These are phyloP conservation scores for honey bee (Apis mellifera) DNA, from an alignment of 1,140 invertebrate genomes.

Conservation along the genomic window DNA sequence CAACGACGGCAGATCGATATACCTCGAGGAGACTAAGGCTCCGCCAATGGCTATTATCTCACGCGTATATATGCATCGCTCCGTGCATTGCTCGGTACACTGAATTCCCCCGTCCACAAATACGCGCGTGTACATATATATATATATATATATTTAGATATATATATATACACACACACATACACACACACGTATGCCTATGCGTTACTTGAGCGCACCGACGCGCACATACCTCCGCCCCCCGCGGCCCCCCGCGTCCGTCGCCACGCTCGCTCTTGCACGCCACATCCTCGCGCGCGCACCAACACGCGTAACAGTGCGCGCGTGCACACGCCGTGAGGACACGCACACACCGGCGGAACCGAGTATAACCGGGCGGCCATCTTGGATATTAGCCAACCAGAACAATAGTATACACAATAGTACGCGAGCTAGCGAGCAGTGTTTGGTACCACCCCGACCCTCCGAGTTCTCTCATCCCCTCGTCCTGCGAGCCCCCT, in stretches of 20 bases:
- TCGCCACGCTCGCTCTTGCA: constrained; percentile 14
- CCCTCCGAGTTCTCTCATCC: constrained; percentile 45
- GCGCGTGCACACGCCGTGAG: constrained; percentile 49
- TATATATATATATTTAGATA: too few species aligned
- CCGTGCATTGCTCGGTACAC: constrained; percentile 65
- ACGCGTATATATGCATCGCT: constrained; percentile 68
- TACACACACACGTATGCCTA: constrained; percentile 48
- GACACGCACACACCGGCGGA: constrained; percentile 57
- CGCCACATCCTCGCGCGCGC: not conserved
- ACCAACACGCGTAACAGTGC: not conserved
- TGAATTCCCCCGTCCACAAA: constrained; percentile 70
- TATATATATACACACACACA: constrained; percentile 12
- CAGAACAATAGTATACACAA: constrained; percentile 81
- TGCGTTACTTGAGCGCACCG: constrained; percentile 54
- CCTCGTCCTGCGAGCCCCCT: constrained; percentile 19
- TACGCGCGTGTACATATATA: constrained; percentile 53
- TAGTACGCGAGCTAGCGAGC: constrained; percentile 75
- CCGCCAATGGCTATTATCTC: constrained; percentile 76
- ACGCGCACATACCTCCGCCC: constrained; percentile 27
- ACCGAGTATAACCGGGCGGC: constrained; percentile 76
- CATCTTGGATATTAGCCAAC: constrained; percentile 81
- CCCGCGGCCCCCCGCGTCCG: constrained; percentile 3
- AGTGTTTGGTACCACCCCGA: constrained; percentile 73
- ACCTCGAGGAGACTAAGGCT: constrained; percentile 71
- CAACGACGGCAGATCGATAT: constrained; percentile 66